A percentile compares a stretch with the other conserved stretches of the same genome.
These are phyloP conservation scores for Labeo rohita DNA, from an alignment of 2,113 vertebrate species.

Conservation along the genomic window DNA sequence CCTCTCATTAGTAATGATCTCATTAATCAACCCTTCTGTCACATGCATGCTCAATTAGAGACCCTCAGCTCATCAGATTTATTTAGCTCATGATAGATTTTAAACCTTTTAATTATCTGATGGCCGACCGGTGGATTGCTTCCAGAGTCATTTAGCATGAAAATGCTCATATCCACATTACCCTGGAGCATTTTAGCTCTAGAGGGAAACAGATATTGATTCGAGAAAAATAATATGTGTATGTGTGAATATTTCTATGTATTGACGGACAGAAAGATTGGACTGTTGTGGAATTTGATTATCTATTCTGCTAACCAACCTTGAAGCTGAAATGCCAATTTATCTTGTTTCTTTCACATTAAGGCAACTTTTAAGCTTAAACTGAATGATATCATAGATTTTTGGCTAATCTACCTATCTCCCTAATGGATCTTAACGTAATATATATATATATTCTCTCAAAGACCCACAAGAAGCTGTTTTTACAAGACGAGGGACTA, in stretches of 20 bases:
- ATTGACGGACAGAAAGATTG: neutral
- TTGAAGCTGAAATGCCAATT: neutral
- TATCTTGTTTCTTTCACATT: neutral
- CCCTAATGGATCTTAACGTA: neutral
- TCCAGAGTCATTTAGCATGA: slow-evolving; percentile 24
- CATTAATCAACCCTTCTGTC: slow-evolving; percentile 40
- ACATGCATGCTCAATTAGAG: slow-evolving; percentile 44
- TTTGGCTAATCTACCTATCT: neutral
- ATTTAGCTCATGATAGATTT: slow-evolving; percentile 37
- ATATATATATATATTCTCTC: neutral
- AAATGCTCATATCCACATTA: slow-evolving; percentile 32
- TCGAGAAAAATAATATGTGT: slow-evolving; percentile 2
- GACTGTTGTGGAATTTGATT: neutral
- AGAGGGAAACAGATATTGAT: slow-evolving; percentile 16
- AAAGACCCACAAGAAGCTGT: slow-evolving; percentile 4
- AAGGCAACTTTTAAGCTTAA: neutral
- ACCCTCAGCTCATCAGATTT: slow-evolving; percentile 29
- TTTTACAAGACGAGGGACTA: slow-evolving; percentile 1
- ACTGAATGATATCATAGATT: neutral
- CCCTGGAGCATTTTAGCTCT: neutral
- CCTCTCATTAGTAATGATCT: slow-evolving; percentile 40
- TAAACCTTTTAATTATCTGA: slow-evolving; percentile 36
- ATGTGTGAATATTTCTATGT: slow-evolving; percentile 1
- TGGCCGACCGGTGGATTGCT: slow-evolving; percentile 13
- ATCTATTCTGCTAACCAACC: neutral